Evolutionary conservation across 2,113 vertebrate species (phyloP).

Genomic region (Ailuropoda melanoleuca): DNA sequence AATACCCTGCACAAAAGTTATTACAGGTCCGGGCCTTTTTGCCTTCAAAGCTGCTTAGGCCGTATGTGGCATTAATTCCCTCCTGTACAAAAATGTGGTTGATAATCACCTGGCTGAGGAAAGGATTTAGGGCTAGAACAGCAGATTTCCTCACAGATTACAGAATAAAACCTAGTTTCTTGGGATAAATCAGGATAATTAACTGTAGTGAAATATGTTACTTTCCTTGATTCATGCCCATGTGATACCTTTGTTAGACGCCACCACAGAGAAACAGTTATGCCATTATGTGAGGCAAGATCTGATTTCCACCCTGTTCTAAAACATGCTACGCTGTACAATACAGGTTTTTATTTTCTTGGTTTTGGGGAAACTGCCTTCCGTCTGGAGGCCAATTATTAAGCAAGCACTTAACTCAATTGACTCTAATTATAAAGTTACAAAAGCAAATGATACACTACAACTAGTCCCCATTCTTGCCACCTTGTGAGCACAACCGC

Average conservation of each 20-base stretch:
- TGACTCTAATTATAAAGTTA: conserved; percentile 66
- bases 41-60: conserved; percentile 92
- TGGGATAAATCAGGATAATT: conserved; percentile 89
- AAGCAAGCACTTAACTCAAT: conserved; percentile 67
- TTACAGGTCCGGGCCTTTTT: conserved; percentile 84
- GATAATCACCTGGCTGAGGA: conserved; percentile 89
- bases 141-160: conserved; percentile 92
- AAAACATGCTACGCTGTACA: conserved; percentile 18
- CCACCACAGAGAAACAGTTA: background rate
- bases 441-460: conserved; percentile 62
- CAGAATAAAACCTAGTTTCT: conserved; percentile 88
- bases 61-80: conserved; percentile 91
- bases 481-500: background rate
- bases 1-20: conserved; percentile 82
- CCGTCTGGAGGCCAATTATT: conserved; percentile 49
- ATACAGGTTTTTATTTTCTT: conserved; percentile 50
- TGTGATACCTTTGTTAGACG: conserved; percentile 63
- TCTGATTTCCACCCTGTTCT: conserved; percentile 61
- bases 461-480: background rate
- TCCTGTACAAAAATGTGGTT: conserved; percentile 90
- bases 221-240: conserved; percentile 67
- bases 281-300: conserved; percentile 42
- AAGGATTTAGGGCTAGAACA: conserved; percentile 89
- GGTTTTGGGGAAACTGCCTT: conserved; percentile 46
- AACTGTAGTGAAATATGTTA: conserved; percentile 87